A percentile compares a stretch with the other conserved stretches of the same genome.
phyloP scores from a whole-genome alignment of 2,113 vertebrate genomes.

The Sinocyclocheilus maitianheensis region DNA sequence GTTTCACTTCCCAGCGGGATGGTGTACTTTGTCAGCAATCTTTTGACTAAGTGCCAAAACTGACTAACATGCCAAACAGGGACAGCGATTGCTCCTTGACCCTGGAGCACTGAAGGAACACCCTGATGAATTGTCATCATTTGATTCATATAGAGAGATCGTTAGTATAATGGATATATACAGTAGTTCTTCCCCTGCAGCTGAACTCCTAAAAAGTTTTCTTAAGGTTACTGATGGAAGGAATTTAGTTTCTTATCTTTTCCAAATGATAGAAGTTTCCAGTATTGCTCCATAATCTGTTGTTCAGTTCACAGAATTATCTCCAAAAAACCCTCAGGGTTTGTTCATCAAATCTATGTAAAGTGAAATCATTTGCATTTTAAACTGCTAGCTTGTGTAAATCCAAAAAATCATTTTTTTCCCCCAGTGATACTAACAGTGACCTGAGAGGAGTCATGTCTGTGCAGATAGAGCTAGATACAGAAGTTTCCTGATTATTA shows the following conservation, averaged over 20 bases:
- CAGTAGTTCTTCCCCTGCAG: not conserved
- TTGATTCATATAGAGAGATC: not conserved
- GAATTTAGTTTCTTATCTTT: conserved; percentile 4
- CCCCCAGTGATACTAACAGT: not conserved
- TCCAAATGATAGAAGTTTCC: conserved; percentile 4
- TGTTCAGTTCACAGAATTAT: conserved; percentile 3
- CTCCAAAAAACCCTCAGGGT: not conserved
- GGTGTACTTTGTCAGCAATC: conserved; percentile 48
- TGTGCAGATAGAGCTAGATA: not conserved
- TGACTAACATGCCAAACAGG: conserved; percentile 47
- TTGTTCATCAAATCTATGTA: not conserved
- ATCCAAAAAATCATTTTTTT: not conserved
- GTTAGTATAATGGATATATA: not conserved
- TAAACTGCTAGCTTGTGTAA: not conserved
- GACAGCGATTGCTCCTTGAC: conserved; percentile 38
- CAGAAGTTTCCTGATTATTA: not conserved
- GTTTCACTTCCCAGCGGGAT: conserved; percentile 22
- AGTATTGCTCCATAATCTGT: not conserved
- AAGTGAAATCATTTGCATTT: not conserved
- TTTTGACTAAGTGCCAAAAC: conserved; percentile 52
- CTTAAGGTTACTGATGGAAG: not conserved
- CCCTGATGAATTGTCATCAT: not conserved
- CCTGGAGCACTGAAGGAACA: not conserved
- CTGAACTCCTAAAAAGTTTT: not conserved
- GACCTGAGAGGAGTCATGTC: not conserved